These are phyloP conservation scores for Cheilosia scutellata DNA, from an alignment of 2,888 invertebrate species.

Conservation along the genomic window DNA sequence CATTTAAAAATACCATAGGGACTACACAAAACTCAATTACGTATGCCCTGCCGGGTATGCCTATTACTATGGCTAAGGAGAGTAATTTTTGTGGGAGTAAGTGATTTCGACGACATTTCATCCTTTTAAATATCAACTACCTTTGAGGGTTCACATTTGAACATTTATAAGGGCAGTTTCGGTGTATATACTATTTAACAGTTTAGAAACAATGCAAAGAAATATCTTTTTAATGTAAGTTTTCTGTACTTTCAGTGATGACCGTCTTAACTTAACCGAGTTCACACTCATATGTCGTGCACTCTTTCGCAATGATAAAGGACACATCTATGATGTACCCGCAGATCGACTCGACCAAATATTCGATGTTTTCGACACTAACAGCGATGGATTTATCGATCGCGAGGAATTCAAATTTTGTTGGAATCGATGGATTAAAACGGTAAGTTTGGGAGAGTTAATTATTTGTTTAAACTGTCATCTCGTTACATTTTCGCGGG, in stretches of 20 bases:
- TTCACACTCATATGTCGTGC: slow-evolving; percentile 93
- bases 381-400: slow-evolving; percentile 91
- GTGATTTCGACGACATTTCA: too few relatives aligned
- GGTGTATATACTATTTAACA: not conserved
- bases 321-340: slow-evolving; percentile 91
- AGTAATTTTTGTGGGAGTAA: too few relatives aligned
- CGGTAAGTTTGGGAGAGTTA: slow-evolving; percentile 85
- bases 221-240: not conserved
- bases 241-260: slow-evolving; percentile 87
- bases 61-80: too few relatives aligned
- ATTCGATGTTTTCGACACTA: slow-evolving; percentile 92
- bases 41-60: too few relatives aligned
- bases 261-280: slow-evolving; percentile 90
- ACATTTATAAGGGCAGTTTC: too few relatives aligned
- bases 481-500: not conserved
- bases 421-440: slow-evolving; percentile 96
- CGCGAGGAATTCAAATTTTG: slow-evolving; percentile 93
- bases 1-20: slow-evolving; percentile 33
- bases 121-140: too few relatives aligned
- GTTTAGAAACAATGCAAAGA: not conserved
- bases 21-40: too few relatives aligned
- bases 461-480: not conserved
- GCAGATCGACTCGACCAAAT: slow-evolving; percentile 89
- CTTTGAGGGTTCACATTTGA: too few relatives aligned
- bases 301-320: slow-evolving; percentile 93